Evolutionary conservation across 2,888 invertebrate genomes (phyloP).

Genomic region (Iselma pallidipennis): DNA sequence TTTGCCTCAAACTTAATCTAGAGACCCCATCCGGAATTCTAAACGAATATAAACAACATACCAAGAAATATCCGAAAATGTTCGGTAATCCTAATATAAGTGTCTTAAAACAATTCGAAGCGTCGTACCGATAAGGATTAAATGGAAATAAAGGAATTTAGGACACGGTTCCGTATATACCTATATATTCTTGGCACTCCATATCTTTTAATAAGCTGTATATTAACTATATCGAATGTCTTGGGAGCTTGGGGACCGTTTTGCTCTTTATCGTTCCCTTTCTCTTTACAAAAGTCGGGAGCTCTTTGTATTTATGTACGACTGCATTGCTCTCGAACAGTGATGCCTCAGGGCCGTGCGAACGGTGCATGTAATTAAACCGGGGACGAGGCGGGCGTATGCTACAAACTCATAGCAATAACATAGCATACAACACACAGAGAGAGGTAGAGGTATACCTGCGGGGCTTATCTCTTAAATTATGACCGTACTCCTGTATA

Average conservation of each 20-base stretch:
- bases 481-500: too few species aligned
- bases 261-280: neutral
- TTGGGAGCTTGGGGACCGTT: neutral
- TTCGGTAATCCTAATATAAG: too few species aligned
- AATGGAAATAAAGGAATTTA: neutral
- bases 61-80: too few species aligned
- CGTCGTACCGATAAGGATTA: neutral
- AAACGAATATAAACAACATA: neutral
- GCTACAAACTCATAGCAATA: neutral
- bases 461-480: constrained; percentile 34
- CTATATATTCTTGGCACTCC: neutral
- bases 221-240: neutral
- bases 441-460: constrained; percentile 22
- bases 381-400: constrained; percentile 10
- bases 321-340: constrained; percentile 10
- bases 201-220: neutral
- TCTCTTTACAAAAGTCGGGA: neutral
- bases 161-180: neutral
- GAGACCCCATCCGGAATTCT: neutral
- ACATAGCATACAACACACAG: too few species aligned
- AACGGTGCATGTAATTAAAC: constrained; percentile 36
- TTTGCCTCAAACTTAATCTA: too few species aligned
- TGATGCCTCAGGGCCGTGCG: constrained; percentile 21
- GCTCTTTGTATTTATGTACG: neutral
- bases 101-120: neutral